Percentiles rank a stretch among this genome's conserved stretches.
Conservation (phyloP, 2,113 vertebrate genomes). For the Eptesicus fuscus region DNA sequence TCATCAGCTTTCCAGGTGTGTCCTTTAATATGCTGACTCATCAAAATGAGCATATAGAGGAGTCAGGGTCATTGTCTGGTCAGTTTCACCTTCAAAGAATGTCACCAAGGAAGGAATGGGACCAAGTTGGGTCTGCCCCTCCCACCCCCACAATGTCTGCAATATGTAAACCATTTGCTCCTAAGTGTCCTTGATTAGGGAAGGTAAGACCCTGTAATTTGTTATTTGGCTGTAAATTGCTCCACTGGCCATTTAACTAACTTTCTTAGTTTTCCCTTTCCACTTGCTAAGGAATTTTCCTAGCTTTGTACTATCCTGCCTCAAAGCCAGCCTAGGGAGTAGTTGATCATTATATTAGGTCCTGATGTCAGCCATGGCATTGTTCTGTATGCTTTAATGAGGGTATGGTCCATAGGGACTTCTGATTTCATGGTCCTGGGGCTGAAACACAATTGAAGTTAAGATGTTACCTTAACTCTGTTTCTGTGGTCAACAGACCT, state of each 20-base stretch:
- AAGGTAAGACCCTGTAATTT: neutral
- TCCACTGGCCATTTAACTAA: neutral
- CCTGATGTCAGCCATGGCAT: neutral
- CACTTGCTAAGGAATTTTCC: neutral
- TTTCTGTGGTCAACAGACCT: neutral
- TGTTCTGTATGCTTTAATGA: neutral
- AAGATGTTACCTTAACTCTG: neutral
- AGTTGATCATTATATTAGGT: neutral
- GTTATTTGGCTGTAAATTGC: neutral
- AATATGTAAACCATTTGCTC: neutral
- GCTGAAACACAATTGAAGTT: neutral
- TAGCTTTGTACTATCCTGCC: neutral
- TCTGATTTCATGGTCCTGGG: neutral
- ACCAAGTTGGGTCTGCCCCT: neutral
- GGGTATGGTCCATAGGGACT: neutral
- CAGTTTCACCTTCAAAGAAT: neutral
- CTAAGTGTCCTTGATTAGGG: neutral
- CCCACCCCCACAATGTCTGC: neutral
- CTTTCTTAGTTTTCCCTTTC: neutral
- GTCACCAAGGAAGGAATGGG: neutral
- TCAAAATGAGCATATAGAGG: neutral
- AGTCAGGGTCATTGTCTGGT: neutral
- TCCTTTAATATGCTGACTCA: neutral
- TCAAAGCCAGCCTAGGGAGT: neutral
- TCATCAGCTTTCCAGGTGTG: neutral